A percentile compares a stretch with the other conserved stretches of the same genome.
Conservation (phyloP, 2,113 vertebrate species). For the Agapornis roseicollis region DNA sequence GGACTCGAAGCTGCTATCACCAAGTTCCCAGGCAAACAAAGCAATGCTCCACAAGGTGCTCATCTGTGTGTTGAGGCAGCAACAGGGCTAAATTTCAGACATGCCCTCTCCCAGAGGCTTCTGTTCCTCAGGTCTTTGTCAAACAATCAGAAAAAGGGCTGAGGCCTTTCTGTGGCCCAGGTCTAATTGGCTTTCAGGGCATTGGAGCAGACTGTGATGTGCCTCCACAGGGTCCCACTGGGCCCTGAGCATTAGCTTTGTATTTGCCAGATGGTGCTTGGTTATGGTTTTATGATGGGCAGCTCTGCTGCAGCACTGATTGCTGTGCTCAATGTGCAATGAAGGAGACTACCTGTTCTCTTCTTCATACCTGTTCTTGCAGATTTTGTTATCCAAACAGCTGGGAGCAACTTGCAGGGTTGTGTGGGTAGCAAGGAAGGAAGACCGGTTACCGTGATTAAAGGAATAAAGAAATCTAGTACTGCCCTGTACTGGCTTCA, state of each 20-base stretch:
- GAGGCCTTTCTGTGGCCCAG: background rate
- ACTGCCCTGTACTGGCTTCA: background rate
- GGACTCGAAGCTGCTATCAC: background rate
- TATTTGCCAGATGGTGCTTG: background rate
- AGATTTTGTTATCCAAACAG: background rate
- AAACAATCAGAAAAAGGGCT: background rate
- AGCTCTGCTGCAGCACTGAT: background rate
- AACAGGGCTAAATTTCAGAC: background rate
- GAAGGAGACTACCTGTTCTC: background rate
- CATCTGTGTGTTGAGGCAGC: background rate
- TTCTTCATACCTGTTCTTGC: background rate
- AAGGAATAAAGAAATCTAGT: background rate
- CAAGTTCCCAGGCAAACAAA: background rate
- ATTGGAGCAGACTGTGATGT: background rate
- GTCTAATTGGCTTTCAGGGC: background rate
- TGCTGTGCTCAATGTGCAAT: accelerated
- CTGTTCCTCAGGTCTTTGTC: background rate
- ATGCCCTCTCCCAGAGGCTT: background rate
- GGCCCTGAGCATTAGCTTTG: background rate
- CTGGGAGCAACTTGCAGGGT: background rate
- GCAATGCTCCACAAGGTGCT: background rate
- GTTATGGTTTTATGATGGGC: background rate
- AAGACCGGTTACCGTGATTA: background rate
- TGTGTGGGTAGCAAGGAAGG: background rate
- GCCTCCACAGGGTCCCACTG: background rate